phyloP scores from a whole-genome alignment of 2,888 invertebrate genomes.

The Drosophila prostipennis region DNA sequence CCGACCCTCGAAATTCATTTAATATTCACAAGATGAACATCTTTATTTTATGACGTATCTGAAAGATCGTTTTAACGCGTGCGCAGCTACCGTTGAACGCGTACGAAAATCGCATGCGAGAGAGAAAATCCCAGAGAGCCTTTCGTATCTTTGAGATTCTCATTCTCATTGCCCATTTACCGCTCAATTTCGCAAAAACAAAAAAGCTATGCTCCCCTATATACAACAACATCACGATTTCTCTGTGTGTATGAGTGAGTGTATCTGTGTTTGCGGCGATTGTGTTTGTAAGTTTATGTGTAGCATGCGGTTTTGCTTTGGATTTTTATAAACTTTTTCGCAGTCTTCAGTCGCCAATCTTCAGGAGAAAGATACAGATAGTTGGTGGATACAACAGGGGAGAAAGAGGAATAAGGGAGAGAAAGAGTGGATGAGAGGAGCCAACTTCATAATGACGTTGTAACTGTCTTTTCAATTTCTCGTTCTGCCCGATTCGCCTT shows the following conservation, averaged over 20 bases:
- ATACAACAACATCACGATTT: slow-evolving; percentile 49
- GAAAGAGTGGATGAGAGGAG: slow-evolving; percentile 10
- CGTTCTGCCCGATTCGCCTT: slow-evolving; percentile 77
- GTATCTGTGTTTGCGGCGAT: slow-evolving; percentile 14
- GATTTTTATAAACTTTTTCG: slow-evolving; percentile 69
- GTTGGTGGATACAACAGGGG: neutral
- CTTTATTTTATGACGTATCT: slow-evolving; percentile 3
- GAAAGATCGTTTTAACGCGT: slow-evolving; percentile 18
- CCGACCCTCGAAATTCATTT: neutral
- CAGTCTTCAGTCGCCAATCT: slow-evolving; percentile 25
- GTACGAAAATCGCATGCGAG: slow-evolving; percentile 41
- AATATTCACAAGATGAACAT: neutral
- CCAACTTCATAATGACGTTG: slow-evolving; percentile 72
- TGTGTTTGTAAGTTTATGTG: slow-evolving; percentile 35
- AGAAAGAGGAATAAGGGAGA: neutral
- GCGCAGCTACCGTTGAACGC: slow-evolving; percentile 60
- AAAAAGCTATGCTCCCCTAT: slow-evolving; percentile 44
- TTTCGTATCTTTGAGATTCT: slow-evolving; percentile 22
- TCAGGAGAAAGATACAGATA: slow-evolving; percentile 33
- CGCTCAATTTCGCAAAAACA: slow-evolving; percentile 34
- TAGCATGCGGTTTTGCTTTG: slow-evolving; percentile 65
- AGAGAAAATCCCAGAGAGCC: neutral
- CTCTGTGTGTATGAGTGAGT: slow-evolving; percentile 15
- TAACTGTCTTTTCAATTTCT: slow-evolving; percentile 79
- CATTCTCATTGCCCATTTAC: slow-evolving; percentile 7